phyloP scores from a whole-genome alignment of 2,113 vertebrate species.

The Hystrix cristata region DNA sequence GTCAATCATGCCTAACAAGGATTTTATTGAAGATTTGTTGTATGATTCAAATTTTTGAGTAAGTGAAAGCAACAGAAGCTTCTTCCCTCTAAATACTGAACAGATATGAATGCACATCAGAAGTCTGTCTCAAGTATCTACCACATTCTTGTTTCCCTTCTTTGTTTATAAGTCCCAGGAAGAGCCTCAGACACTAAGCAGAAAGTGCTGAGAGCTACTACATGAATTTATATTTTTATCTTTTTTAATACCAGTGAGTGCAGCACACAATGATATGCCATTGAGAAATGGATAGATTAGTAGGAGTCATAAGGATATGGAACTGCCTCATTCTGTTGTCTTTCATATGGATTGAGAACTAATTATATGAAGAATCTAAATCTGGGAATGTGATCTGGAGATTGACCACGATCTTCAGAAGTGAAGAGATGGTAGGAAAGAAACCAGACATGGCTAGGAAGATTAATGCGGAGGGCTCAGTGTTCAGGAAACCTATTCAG shows the following conservation, averaged over 20 bases:
- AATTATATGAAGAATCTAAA: background rate
- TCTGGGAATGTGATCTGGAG: background rate
- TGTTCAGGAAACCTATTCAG: background rate
- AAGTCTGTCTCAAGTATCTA: background rate
- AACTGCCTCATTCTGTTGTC: background rate
- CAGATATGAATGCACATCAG: background rate
- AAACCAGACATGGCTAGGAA: background rate
- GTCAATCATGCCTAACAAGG: background rate
- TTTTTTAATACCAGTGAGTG: background rate
- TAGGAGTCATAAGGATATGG: background rate
- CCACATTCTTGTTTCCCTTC: background rate
- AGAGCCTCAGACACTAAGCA: background rate
- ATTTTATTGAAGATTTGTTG: constrained; percentile 5
- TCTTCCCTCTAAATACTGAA: background rate
- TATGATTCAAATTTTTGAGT: constrained; percentile 32
- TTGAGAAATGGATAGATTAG: background rate
- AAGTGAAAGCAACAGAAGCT: constrained; percentile 21
- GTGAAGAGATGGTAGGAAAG: background rate
- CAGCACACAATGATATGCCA: background rate
- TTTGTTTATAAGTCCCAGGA: background rate
- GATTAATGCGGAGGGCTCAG: background rate
- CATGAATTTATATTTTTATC: background rate
- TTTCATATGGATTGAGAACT: background rate
- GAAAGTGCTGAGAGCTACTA: background rate
- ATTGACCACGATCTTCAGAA: background rate